Evolutionary conservation across 2,113 vertebrate genomes (phyloP), one percentile per base, ranked within the genome.

Genomic region (Pangasianodon gigas): DNA sequence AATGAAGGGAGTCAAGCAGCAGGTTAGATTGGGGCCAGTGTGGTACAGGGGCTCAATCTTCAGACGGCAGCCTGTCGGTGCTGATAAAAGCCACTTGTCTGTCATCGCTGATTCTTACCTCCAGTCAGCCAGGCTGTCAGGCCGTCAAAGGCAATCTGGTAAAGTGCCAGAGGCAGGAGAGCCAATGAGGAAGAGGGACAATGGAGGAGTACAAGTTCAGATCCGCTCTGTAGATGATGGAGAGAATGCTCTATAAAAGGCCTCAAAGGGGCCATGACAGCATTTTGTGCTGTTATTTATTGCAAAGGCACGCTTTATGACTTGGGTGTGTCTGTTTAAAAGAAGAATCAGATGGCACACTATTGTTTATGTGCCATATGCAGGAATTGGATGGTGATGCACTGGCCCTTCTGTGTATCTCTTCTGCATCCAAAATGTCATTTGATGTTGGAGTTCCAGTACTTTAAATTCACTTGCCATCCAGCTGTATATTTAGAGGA

Each of bases 11-110:
- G 10, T 75, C 13, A 46, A 65, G 92, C 83, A 91, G 92, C 93
- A 93, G 93, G 93, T 95, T 93, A 74, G 65, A 58, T 52, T 90
- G 87, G 91, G 54, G 32, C 18, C 51, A 67, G 65, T 94, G 92
- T 93, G 93, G 94, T 95, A 94, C 93, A 89, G 91, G 91, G 90
- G 48, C 93, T 93, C 96, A 95, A 95, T 96, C 95, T 95, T 95
- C 93, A 96, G 95, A 95, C 91, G 93, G 93, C 93, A 95, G 94
- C 94, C 95, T 94, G 93, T 93, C 92, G 95, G 94, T 95, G 95
- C 94, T 95, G 95, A 94, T 94, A 95, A 96, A 96, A 96, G 93
- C 92, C 91, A 92, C 92, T 92, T 91, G 93, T 95, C 95, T 95
- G 94, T 95, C 95, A 96, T 96, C 94, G 92, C 92, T 89, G 91